These are phyloP conservation scores for Agrotis clavis DNA, from an alignment of 2,888 invertebrate species.

Conservation along the genomic window DNA sequence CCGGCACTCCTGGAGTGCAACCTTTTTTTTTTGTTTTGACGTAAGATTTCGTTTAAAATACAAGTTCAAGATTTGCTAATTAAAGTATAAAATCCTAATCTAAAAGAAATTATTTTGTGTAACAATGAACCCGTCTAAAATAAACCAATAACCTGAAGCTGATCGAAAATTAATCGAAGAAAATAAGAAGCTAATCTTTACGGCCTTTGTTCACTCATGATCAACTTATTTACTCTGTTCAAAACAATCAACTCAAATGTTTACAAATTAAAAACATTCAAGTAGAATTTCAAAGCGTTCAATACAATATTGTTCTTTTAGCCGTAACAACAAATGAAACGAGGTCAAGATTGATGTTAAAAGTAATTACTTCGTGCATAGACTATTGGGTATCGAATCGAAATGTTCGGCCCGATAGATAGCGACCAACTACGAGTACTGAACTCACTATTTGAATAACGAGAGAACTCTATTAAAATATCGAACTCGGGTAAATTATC, in stretches of 20 bases:
- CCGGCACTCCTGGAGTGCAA: no score
- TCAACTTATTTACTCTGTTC: constrained; percentile 49
- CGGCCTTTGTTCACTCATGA: constrained; percentile 25
- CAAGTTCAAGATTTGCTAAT: neutral
- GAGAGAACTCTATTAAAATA: constrained; percentile 22
- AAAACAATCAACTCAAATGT: constrained; percentile 47
- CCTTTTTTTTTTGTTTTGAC: neutral
- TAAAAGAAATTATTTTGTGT: neutral
- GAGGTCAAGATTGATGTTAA: constrained; percentile 72
- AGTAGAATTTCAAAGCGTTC: constrained; percentile 38
- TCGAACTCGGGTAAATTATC: constrained; percentile 1
- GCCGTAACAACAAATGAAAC: constrained; percentile 58
- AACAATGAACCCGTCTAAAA: neutral
- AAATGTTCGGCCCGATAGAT: constrained; percentile 55
- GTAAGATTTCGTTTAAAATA: neutral
- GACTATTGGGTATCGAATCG: constrained; percentile 66
- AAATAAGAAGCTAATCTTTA: constrained; percentile 25
- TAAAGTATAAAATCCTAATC: constrained; percentile 6
- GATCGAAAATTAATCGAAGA: constrained; percentile 4
- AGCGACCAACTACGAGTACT: constrained; percentile 45
- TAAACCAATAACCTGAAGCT: neutral
- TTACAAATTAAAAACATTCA: constrained; percentile 49
- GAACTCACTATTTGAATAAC: constrained; percentile 32
- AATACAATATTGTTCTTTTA: constrained; percentile 61
- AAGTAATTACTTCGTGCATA: constrained; percentile 74